Evolutionary conservation across 2,888 invertebrate genomes (phyloP).

Genomic region (Andricus curvator): DNA sequence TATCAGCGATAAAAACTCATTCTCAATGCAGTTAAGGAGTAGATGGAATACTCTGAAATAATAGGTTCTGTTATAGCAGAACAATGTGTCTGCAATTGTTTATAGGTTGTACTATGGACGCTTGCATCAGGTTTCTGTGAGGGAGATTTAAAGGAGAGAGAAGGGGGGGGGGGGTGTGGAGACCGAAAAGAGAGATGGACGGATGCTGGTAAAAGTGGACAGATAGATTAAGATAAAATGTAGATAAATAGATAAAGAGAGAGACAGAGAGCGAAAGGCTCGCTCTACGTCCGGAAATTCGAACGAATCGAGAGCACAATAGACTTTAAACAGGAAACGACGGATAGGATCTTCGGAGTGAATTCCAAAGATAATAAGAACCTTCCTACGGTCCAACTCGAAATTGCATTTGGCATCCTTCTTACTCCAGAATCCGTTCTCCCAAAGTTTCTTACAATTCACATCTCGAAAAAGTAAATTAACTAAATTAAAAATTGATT

Average conservation of each 20-base stretch:
- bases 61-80: slow-evolving; percentile 23
- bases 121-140: slow-evolving; percentile 22
- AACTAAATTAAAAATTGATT: background rate
- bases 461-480: background rate
- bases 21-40: background rate
- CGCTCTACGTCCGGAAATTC: slow-evolving; percentile 63
- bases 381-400: slow-evolving; percentile 43
- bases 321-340: slow-evolving; percentile 59
- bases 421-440: background rate
- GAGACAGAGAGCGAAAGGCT: slow-evolving; percentile 47
- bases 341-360: slow-evolving; percentile 52
- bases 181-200: slow-evolving; percentile 43
- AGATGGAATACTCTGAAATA: slow-evolving; percentile 11
- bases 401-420: slow-evolving; percentile 1
- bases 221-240: slow-evolving; percentile 36
- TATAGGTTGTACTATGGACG: background rate
- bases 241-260: slow-evolving; percentile 48
- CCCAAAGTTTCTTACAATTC: background rate
- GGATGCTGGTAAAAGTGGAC: slow-evolving; percentile 28
- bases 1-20: slow-evolving; percentile 14
- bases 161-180: slow-evolving; percentile 15
- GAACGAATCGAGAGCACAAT: slow-evolving; percentile 62
- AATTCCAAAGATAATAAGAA: slow-evolving; percentile 54
- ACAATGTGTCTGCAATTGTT: slow-evolving; percentile 10
- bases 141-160: background rate